These are phyloP conservation scores for Cataglyphis rosenhaueri DNA, from an alignment of 2,888 invertebrate genomes.

Conservation along the genomic window DNA sequence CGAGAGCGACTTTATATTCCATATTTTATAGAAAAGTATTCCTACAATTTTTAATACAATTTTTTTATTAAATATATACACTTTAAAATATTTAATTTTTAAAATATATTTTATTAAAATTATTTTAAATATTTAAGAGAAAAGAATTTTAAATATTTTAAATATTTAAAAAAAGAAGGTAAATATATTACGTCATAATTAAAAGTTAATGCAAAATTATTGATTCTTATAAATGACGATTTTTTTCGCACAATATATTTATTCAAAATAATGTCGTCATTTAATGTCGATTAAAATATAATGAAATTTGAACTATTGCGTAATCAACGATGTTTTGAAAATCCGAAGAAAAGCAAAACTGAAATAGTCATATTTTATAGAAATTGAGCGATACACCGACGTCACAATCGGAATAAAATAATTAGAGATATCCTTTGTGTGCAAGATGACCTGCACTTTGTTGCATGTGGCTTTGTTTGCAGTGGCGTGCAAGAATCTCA, in stretches of 20 bases:
- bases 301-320: not conserved
- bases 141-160: not conserved
- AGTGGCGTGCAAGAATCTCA: conserved; percentile 5
- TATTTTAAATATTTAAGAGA: no score
- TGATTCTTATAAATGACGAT: not conserved
- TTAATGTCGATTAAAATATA: not conserved
- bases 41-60: not conserved
- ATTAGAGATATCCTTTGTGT: not conserved
- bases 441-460: conserved; percentile 10
- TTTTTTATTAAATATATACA: not conserved
- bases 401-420: conserved; percentile 17
- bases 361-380: not conserved
- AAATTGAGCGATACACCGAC: not conserved
- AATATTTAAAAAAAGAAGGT: not conserved
- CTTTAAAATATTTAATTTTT: not conserved
- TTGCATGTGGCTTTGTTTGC: conserved; percentile 27
- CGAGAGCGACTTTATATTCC: not conserved
- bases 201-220: not conserved
- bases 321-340: conserved; percentile 20
- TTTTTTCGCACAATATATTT: not conserved
- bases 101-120: not conserved
- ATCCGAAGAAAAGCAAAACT: not conserved
- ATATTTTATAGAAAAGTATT: not conserved
- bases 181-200: not conserved
- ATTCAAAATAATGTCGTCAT: not conserved